A percentile compares a stretch with the other conserved stretches of the same genome.
Conservation (phyloP, 1,140 invertebrate species). For the Procambarus virginalis region DNA sequence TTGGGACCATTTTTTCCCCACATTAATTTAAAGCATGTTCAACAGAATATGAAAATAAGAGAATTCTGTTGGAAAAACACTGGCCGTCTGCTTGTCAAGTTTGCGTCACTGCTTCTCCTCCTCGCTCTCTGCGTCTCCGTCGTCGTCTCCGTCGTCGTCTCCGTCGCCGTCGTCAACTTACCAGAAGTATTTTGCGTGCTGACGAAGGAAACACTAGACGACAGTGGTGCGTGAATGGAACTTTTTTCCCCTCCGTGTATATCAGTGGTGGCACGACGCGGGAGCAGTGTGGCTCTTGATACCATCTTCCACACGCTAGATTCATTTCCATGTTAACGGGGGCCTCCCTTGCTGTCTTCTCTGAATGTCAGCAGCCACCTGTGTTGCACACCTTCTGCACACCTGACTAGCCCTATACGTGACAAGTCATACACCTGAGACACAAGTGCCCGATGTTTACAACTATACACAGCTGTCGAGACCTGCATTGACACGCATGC, state of each 20-base stretch:
- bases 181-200: not conserved
- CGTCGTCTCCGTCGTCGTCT: not conserved
- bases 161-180: not conserved
- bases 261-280: not conserved
- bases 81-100: not conserved
- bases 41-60: slow-evolving; percentile 10
- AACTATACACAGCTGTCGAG: too few relatives aligned
- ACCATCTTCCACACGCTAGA: not conserved
- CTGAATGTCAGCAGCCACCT: not conserved
- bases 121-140: not conserved
- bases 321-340: not conserved
- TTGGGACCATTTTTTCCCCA: slow-evolving; percentile 3
- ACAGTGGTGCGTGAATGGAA: not conserved
- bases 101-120: not conserved
- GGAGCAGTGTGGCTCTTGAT: not conserved
- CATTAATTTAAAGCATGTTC: slow-evolving; percentile 23
- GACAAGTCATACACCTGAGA: not conserved
- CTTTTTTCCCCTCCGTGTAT: not conserved
- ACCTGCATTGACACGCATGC: too few relatives aligned
- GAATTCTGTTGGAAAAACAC: not conserved
- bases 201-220: not conserved
- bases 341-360: not conserved
- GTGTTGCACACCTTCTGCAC: not conserved
- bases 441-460: too few relatives aligned
- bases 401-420: not conserved